Base-by-base conservation (phyloP, 2,888 invertebrate species). In the Eilema caniola region DNA sequence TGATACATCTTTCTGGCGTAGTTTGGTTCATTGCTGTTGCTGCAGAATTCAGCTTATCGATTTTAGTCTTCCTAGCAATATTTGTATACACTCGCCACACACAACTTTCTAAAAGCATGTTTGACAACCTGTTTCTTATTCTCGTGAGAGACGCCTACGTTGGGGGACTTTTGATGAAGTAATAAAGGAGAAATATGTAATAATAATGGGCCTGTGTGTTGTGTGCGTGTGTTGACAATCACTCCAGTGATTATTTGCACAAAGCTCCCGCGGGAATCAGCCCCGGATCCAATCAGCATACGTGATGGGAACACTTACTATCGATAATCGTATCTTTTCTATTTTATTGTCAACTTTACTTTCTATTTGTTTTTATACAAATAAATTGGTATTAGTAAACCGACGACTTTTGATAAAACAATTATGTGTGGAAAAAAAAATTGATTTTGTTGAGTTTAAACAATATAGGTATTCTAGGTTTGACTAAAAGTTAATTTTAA, bases 171-270 rank as follows among this genome's bases (percentile, higher is more conserved):
- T 74, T 72, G 33, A 16, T 65, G 65, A 70, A 69, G 66, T 71
- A 74, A 76, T 84, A 85, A 80, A 86, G 86, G 85, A 86, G 84
- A 78, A 83, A 89, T 88, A 86, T 85, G 83, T 86, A 89, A 88
- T 92, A 89, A 91, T 91, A 89, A 89, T 85, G 84, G 86, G 82
- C 84, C 65, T 8, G 85, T 88, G 86, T 88, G 86, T 88, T 87
- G 76, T 86, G 89, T 88, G 89, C 86, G 90, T 88, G 84, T 94
- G 93, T 94, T 93, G 93, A 95, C 94, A 94, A 93, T 94, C 92
- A 93, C 94, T 94, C 86, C 83, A 82, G 85, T 92, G 92, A 93
- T 93, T 95, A 94, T 94, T 94, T 94, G 93, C 83, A 75, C 83
- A 87, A 83, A 83, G 81, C 76, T 88, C 92, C 89, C 92, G 86